Percentiles rank a stretch among this genome's conserved stretches.
Evolutionary conservation across 1,140 invertebrate genomes (phyloP).

Genomic region (Megathymus violae): DNA sequence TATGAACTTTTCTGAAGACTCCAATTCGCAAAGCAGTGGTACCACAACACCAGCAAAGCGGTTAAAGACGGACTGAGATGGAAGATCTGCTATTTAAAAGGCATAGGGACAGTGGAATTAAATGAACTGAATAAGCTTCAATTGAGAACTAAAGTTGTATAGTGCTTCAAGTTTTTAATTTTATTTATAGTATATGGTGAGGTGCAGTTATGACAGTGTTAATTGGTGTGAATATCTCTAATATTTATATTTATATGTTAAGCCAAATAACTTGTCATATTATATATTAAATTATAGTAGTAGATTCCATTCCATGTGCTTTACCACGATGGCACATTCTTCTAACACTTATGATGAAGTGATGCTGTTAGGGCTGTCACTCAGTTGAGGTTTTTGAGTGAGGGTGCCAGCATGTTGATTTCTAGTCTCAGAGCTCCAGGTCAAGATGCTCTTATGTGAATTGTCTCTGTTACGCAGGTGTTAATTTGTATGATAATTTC

Average conservation of each 20-base stretch:
- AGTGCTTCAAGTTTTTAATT: slow-evolving; percentile 21
- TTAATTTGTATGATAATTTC: too few relatives aligned
- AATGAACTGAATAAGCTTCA: slow-evolving; percentile 8
- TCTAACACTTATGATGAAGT: background rate
- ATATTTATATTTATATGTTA: slow-evolving; percentile 13
- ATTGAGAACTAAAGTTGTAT: slow-evolving; percentile 7
- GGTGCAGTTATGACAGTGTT: slow-evolving; percentile 24
- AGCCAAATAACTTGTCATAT: slow-evolving; percentile 26
- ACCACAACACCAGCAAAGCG: slow-evolving; percentile 88
- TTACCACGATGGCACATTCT: too few relatives aligned
- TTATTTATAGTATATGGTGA: slow-evolving; percentile 27
- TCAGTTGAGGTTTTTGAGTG: background rate
- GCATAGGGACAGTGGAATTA: slow-evolving; percentile 26
- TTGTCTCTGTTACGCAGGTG: too few relatives aligned
- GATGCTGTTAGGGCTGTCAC: background rate
- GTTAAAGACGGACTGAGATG: slow-evolving; percentile 87
- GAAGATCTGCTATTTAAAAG: background rate
- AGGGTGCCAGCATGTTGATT: background rate
- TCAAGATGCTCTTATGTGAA: background rate
- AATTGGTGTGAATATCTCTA: slow-evolving; percentile 11
- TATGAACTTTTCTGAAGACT: slow-evolving; percentile 94
- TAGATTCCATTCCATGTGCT: slow-evolving; percentile 1
- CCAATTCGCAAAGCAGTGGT: slow-evolving; percentile 94
- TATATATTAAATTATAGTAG: background rate
- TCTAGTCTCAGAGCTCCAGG: background rate